Evolutionary conservation across 2,113 vertebrate species (phyloP), one percentile per base, ranked within the genome.

Genomic region (Kryptolebias marmoratus): DNA sequence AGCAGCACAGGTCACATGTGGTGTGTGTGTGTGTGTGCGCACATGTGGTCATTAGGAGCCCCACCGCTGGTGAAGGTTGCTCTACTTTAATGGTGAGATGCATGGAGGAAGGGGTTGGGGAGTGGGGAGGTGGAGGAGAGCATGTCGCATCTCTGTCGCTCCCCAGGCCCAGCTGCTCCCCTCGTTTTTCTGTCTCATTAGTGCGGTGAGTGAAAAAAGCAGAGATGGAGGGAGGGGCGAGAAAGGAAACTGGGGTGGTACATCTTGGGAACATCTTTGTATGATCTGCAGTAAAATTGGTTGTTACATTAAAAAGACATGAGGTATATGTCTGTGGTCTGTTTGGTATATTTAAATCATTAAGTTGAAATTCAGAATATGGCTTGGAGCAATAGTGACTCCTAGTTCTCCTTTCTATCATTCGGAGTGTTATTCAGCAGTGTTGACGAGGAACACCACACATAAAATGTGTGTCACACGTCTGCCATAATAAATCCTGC

Each of bases 151-250:
- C 84, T 76, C 77, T 80, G 82, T 81, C n/a, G 77, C 83, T 87
- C 87, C 86, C 82, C 80, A 81, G 87, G 85, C 79, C 74, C 89
- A 86, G 88, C 88, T 89, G 88, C 88, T 90, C 82, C 83, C 69
- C 70, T 78, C 63, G 36, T 85, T 85, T 85, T 72, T 77, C 81
- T 85, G 81, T 85, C 89, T 90, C 88, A 92, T 92, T 92, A 92
- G 85, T 80, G 80, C 9, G 18, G 75, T 74, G 84, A 83, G 67
- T 80, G 82, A 83, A 86, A 74, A 85, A 83, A 82, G 81, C 69
- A 57, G 70, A 47, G 71, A 16, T 53, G 61, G 49, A 16, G 16
- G 73, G 61, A 32, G 39, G 72, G 59, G 64, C 1, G 63, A 58
- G 49, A 16, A n/a, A 5, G 52, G 1, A 42, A 49, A 52, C 31